These are phyloP conservation scores for Peromyscus maniculatus DNA, from an alignment of 2,113 vertebrate genomes.

Conservation along the genomic window DNA sequence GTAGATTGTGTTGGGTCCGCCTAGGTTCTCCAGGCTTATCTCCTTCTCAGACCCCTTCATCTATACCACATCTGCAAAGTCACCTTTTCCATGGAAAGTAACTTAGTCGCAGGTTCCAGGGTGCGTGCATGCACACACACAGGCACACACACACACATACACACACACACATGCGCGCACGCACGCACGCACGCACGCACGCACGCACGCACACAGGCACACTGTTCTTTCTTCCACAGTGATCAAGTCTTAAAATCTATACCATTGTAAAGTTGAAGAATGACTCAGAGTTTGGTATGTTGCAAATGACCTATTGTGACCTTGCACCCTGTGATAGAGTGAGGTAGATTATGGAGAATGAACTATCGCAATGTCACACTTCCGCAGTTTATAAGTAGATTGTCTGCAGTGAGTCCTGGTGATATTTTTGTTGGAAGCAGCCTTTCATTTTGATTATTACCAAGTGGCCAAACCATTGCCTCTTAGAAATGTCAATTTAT, in stretches of 20 bases:
- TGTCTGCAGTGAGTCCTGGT: background rate
- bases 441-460: conserved; percentile 22
- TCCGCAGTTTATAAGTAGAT: background rate
- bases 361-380: background rate
- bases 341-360: background rate
- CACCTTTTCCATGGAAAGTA: background rate
- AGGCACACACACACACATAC: too few relatives aligned
- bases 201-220: too few relatives aligned
- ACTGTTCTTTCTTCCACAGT: background rate
- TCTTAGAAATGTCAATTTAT: background rate
- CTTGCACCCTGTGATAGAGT: background rate
- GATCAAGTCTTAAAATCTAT: background rate
- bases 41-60: background rate
- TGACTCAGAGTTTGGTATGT: background rate
- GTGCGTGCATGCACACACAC: too few relatives aligned
- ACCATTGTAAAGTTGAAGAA: background rate
- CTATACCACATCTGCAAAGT: background rate
- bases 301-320: background rate
- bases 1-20: background rate
- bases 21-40: background rate
- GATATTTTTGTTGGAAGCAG: background rate
- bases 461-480: background rate
- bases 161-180: too few relatives aligned
- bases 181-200: too few relatives aligned
- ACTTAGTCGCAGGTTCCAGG: background rate